Base-by-base conservation (phyloP, 2,888 invertebrate genomes). In the Xylota sylvarum region DNA sequence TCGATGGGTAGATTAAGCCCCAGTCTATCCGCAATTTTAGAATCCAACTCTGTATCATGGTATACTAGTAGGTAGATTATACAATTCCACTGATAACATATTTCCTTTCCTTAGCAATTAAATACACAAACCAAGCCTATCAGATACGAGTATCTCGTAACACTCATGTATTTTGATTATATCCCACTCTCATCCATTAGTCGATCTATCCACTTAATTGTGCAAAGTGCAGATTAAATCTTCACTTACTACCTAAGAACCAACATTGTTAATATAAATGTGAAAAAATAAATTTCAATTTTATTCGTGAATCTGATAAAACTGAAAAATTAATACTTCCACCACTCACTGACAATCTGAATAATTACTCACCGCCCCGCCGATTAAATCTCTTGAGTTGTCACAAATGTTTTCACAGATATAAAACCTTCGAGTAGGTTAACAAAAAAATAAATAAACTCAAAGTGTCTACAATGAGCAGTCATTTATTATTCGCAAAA, bases 361-460 rank as follows among this genome's bases (percentile, higher is more conserved):
- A 30, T 52, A n/a, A 52, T 52, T 27, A 12, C 23, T 52, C n/a
- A 27, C n/a, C n/a, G n/a, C n/a, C n/a, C n/a, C n/a, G n/a, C 6
- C 5, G 52, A 48, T 48, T 48, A 5, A 14, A 19, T 19, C 48
- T 48, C 9, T 19, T 7, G 7, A 19, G 19, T 48, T 48, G 48
- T 48, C 37, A 40, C 19, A 48, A 9, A 48, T 19, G 19, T 10
- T 5, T 5, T 27, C 30, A 27, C 4, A 50, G 19, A 23, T 7
- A 23, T 10, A 50, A 0, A 10, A 48, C 1, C 19, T 0, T 10
- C 23, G 23, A 23, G 23, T 10, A 23, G 5, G 12, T 17, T n/a
- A 37, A 17, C 32, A 32, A 32, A n/a, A 56, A 19, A 35, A 17
- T 55, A 32, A 55, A 55, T 55, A 17, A 58, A 37, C 19, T 60